These are phyloP conservation scores for Drosophila gaucha DNA, from an alignment of 2,888 invertebrate genomes.

Conservation along the genomic window DNA sequence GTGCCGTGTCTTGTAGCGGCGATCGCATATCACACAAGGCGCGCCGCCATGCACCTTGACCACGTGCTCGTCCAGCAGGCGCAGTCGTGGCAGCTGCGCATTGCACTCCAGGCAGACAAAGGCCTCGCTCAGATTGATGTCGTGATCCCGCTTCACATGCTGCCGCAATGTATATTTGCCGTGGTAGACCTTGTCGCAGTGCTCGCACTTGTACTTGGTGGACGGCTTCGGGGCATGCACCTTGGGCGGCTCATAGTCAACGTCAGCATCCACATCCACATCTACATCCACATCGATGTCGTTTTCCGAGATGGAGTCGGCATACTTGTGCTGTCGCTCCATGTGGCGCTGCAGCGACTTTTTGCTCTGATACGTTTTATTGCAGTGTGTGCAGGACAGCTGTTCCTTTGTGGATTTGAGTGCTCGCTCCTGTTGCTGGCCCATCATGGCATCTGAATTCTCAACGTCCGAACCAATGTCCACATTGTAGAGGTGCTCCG, in stretches of 20 bases:
- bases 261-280: constrained; percentile 24
- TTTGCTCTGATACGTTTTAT: constrained; percentile 52
- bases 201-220: constrained; percentile 59
- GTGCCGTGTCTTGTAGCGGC: constrained; percentile 72
- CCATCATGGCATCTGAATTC: constrained; percentile 4
- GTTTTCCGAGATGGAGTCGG: constrained; percentile 9
- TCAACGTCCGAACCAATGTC: constrained; percentile 28
- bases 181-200: constrained; percentile 62
- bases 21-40: constrained; percentile 59
- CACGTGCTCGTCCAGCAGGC: constrained; percentile 65
- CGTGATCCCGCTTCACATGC: constrained; percentile 66
- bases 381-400: constrained; percentile 41
- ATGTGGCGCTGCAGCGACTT: constrained; percentile 55
- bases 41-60: constrained; percentile 64
- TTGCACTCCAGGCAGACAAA: constrained; percentile 65
- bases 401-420: constrained; percentile 17
- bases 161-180: constrained; percentile 60
- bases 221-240: constrained; percentile 5
- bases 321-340: constrained; percentile 51
- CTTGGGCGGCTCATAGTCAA: constrained; percentile 47
- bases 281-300: constrained; percentile 8
- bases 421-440: not conserved
- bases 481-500: constrained; percentile 40
- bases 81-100: constrained; percentile 54
- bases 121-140: constrained; percentile 15